Base-by-base conservation (phyloP, 2,797 vertebrate species). In the Odontamblyopus rebecca region DNA sequence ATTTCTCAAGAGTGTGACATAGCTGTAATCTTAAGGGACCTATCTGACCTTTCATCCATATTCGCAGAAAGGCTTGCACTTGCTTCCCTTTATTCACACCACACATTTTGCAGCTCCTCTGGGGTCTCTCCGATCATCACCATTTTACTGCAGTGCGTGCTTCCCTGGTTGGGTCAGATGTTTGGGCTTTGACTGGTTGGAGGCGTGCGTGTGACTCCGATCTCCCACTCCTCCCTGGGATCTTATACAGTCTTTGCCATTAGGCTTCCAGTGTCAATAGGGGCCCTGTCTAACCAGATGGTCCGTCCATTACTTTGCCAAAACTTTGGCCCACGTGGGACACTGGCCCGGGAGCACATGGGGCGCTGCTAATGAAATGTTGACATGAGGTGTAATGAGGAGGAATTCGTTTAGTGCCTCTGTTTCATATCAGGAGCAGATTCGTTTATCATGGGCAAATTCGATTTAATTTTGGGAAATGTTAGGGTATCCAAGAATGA, bases 281-380 rank as follows among this genome's bases (percentile, higher is more conserved):
- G 81, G 80, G 85, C 69, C 74, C 77, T 67, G 66, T 76, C 74
- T 74, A 75, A 87, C 77, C 90, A 90, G 87, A 88, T 85, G 88
- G 87, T 57, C 72, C 50, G 60, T 79, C 71, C 71, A 82, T 87
- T 85, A 72, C 72, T 51, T 74, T 74, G 69, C 70, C 67, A 41
- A 77, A 50, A 77, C 79, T 82, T 76, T 72, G 76, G 72, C 75
- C 70, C 84, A 44, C n/a, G 19, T 70, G 74, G 69, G 75, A 84
- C 71, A 73, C 79, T 79, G 69, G 70, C 81, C 72, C 68, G 76
- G 79, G 74, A 84, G 64, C 81, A 80, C 68, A 76, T 73, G 78
- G 63, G 75, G 81, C 75, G 67, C 51, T 74, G 61, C 77, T 85
- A 84, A 90, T 78, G 75, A 83, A 77, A 82, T 82, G 84, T 68